Base-by-base conservation (phyloP, 2,888 invertebrate genomes). In the Lysandra bellargus region DNA sequence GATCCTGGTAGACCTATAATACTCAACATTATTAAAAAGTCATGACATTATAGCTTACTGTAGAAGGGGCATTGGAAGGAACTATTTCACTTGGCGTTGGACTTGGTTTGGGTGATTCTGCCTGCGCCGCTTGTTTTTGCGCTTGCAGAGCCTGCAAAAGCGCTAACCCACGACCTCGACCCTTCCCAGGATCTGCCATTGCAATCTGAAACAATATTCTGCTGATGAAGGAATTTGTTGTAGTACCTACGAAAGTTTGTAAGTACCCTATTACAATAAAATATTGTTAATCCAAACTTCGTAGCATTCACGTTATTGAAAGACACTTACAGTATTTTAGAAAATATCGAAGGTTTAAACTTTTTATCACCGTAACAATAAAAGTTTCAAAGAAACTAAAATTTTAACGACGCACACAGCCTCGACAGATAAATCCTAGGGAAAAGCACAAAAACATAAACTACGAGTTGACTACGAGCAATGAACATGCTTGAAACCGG, bases 151-250 rank as follows among this genome's bases (percentile, higher is more conserved):
- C 89, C 83, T 91, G 87, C 12, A 94, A 86, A 80, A 93, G 85
- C 78, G 90, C 90, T 78, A 92, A 81, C 82, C 94, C 93, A 79
- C 94, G 87, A 9, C 94, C 94, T 60, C 92, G 89, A 61, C 94
- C 93, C 81, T 85, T 90, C 3, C 84, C 84, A 57, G 86, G 86
- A 69, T 93, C 93, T 33, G 88, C 86, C 92, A 93, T 93, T 49
- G 73, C 85, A 60, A 81, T 79, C 84, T 85, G 74, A 61, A 83
- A 83, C 60, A 61, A 49, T 53, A 30, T 17, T 49, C 1, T 53
- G 57, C 33, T 76, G 53, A 53, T 33, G 30, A 33, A 76, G 6
- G 12, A 14, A 14, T 69, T 69, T 69, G 17, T 33, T 33, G 30
- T 69, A 23, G 14, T 37, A 69, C 33, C 17, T 33, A 69, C 33